Conservation (phyloP, 2,113 vertebrate species). For the Callocephalon fimbriatum region DNA sequence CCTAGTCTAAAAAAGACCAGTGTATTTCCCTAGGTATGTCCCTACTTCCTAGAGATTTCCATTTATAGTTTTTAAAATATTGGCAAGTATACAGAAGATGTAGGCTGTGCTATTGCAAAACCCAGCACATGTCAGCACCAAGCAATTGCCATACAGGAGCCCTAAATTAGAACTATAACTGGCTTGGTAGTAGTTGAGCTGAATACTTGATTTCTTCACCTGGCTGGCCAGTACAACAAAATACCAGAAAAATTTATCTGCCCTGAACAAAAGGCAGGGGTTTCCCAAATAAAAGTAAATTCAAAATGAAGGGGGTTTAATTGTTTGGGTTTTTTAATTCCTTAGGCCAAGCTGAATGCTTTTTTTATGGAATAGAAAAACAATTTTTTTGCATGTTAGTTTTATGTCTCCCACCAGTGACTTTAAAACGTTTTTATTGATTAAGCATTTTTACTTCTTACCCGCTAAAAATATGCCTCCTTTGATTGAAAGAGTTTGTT, state of each 20-base stretch:
- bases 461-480: not conserved
- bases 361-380: not conserved
- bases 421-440: not conserved
- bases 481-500: not conserved
- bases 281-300: not conserved
- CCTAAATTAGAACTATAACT: conserved; percentile 18
- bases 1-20: not conserved
- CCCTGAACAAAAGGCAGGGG: not conserved
- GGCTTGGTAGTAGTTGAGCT: not conserved
- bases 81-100: conserved; percentile 30
- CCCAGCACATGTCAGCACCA: conserved; percentile 15
- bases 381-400: not conserved
- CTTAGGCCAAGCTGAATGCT: not conserved
- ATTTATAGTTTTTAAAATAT: conserved; percentile 29
- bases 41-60: not conserved
- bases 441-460: not conserved
- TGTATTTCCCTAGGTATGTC: not conserved
- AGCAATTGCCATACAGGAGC: conserved; percentile 4
- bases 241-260: not conserved
- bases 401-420: not conserved
- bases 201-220: conserved; percentile 20
- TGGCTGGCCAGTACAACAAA: not conserved
- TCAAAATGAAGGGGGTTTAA: not conserved
- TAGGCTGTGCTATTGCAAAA: conserved; percentile 43
- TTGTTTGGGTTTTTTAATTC: not conserved